Conservation (phyloP, 2,113 vertebrate genomes). For the Alosa alosa region DNA sequence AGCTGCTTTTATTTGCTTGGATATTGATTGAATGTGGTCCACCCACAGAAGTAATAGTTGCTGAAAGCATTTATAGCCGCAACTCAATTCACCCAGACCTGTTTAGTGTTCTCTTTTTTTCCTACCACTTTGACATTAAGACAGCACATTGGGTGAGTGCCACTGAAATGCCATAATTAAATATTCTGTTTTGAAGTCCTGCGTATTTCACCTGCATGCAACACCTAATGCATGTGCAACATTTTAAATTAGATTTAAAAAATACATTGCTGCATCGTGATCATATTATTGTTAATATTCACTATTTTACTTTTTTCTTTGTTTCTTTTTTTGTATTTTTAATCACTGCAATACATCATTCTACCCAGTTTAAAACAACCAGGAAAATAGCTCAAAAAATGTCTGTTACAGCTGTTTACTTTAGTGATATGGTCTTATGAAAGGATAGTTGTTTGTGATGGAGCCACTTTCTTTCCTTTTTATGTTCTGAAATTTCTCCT, state of each 20-base stretch:
- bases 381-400: background rate
- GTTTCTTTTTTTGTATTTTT: constrained; percentile 17
- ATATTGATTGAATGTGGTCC: constrained; percentile 74
- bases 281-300: background rate
- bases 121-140: constrained; percentile 30
- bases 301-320: background rate
- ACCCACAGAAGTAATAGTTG: constrained; percentile 74
- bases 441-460: background rate
- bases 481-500: background rate
- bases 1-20: constrained; percentile 69
- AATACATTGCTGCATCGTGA: background rate
- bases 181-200: background rate
- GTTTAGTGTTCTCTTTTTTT: constrained; percentile 37
- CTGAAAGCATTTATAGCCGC: constrained; percentile 73
- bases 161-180: background rate
- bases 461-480: background rate
- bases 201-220: background rate
- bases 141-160: background rate
- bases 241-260: background rate
- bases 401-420: background rate
- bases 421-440: background rate
- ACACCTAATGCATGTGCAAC: background rate
- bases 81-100: constrained; percentile 59
- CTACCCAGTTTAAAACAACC: background rate
- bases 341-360: background rate